Evolutionary conservation across 2,888 invertebrate species (phyloP).

Genomic region (Perithous albicinctus): DNA sequence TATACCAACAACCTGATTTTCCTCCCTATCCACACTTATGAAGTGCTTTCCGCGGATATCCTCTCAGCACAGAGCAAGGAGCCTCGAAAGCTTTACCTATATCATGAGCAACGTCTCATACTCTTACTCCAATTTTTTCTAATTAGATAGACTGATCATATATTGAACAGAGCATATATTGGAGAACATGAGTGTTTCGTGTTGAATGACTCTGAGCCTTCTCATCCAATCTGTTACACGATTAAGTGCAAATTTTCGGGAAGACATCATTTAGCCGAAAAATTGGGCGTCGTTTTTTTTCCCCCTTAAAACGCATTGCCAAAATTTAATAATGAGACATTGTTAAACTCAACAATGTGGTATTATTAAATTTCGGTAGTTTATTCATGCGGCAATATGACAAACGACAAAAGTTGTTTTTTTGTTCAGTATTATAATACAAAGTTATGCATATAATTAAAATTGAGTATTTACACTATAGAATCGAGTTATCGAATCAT

Average conservation of each 20-base stretch:
- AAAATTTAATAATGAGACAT: too few relatives aligned
- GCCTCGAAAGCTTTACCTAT: neutral
- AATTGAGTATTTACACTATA: neutral
- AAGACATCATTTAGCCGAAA: too few relatives aligned
- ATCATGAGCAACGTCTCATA: neutral
- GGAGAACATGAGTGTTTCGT: neutral
- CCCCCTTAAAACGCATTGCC: too few relatives aligned
- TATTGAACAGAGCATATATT: neutral
- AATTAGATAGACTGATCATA: neutral
- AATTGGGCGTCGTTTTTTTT: too few relatives aligned
- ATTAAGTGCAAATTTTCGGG: too few relatives aligned
- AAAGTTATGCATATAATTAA: neutral
- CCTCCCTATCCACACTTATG: neutral
- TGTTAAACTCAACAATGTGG: too few relatives aligned
- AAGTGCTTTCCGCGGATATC: neutral
- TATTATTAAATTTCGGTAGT: too few relatives aligned
- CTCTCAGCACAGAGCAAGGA: neutral
- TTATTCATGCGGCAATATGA: too few relatives aligned
- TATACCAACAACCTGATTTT: neutral
- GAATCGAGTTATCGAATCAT: neutral
- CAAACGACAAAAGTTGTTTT: too few relatives aligned
- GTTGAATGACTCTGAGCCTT: too few relatives aligned
- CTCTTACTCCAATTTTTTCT: neutral
- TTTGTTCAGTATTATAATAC: neutral
- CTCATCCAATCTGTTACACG: too few relatives aligned